Percentiles rank a stretch among this genome's conserved stretches.
These are phyloP conservation scores for Synanceia verrucosa DNA, from an alignment of 2,797 vertebrate species.

Conservation along the genomic window DNA sequence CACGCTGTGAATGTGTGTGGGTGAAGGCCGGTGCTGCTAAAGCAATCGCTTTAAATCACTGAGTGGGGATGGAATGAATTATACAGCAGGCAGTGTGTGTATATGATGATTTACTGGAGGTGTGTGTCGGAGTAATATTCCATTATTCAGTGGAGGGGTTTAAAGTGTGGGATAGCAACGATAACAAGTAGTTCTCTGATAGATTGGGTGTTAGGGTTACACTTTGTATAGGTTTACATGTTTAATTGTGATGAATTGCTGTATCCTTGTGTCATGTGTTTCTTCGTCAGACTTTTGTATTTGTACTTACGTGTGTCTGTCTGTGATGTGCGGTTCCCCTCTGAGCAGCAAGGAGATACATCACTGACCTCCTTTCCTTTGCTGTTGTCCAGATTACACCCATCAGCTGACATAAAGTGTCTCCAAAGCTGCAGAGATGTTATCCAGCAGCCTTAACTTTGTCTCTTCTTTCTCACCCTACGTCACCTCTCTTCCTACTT, in stretches of 20 bases:
- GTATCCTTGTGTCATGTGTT: slow-evolving; percentile 14
- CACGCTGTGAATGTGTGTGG: slow-evolving; percentile 60
- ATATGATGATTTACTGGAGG: slow-evolving; percentile 53
- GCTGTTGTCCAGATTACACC: slow-evolving; percentile 56
- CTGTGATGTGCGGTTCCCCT: slow-evolving; percentile 16
- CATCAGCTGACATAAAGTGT: slow-evolving; percentile 54
- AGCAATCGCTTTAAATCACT: slow-evolving; percentile 63
- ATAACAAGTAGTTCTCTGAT: slow-evolving; percentile 52
- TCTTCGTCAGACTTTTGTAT: slow-evolving; percentile 23
- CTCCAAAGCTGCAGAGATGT: slow-evolving; percentile 39
- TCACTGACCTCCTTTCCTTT: slow-evolving; percentile 56
- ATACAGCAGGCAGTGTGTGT: slow-evolving; percentile 37
- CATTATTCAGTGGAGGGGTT: slow-evolving; percentile 47
- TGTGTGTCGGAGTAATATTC: slow-evolving; percentile 48
- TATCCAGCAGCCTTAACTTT: slow-evolving; percentile 32
- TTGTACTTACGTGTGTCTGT: slow-evolving; percentile 13
- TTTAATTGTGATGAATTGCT: slow-evolving; percentile 64
- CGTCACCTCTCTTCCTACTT: slow-evolving; percentile 36
- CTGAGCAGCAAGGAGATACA: slow-evolving; percentile 35
- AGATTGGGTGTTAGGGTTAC: slow-evolving; percentile 64
- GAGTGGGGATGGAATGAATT: slow-evolving; percentile 57
- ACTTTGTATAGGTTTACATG: slow-evolving; percentile 60
- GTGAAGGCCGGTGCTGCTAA: slow-evolving; percentile 62
- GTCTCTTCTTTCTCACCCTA: slow-evolving; percentile 37
- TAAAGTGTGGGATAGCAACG: slow-evolving; percentile 47